Evolutionary conservation across 35 echinoderm and acorn worm genomes (phyloP).

Genomic region (Patiria miniata): DNA sequence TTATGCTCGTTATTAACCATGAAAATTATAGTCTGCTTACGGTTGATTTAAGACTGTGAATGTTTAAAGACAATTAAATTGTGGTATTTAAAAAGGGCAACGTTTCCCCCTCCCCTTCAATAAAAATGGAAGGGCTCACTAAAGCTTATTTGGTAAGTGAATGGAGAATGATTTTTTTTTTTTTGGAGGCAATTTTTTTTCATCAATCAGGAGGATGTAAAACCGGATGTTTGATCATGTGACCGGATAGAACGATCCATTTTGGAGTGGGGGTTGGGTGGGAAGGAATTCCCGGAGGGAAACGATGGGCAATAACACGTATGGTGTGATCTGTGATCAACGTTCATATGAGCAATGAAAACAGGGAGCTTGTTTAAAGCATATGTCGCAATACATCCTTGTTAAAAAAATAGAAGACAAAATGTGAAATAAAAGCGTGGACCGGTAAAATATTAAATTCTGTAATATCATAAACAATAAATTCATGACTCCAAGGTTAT

Average conservation of each 20-base stretch:
- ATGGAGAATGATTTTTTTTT: neutral
- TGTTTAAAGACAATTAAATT: too few relatives aligned
- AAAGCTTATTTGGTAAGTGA: constrained; percentile 17
- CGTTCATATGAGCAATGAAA: too few relatives aligned
- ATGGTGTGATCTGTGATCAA: too few relatives aligned
- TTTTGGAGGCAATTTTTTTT: neutral
- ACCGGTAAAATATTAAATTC: neutral
- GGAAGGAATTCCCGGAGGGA: neutral
- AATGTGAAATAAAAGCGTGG: neutral
- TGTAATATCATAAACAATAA: neutral
- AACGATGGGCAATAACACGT: too few relatives aligned
- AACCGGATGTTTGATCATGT: constrained; percentile 31
- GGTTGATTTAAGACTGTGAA: too few relatives aligned
- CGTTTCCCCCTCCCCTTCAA: neutral
- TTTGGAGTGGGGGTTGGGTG: neutral
- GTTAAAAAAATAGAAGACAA: neutral
- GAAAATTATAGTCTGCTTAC: too few relatives aligned
- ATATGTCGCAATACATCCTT: neutral
- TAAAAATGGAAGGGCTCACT: neutral
- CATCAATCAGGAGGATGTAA: constrained; percentile 19
- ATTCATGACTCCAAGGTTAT: too few relatives aligned
- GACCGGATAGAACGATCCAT: constrained; percentile 27
- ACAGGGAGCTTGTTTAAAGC: too few relatives aligned
- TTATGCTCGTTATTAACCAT: too few relatives aligned
- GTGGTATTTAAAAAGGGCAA: neutral